Percentiles rank a stretch among this genome's conserved stretches.
Evolutionary conservation across 2,888 invertebrate species (phyloP).

Genomic region (Ichneumoninae sp.): DNA sequence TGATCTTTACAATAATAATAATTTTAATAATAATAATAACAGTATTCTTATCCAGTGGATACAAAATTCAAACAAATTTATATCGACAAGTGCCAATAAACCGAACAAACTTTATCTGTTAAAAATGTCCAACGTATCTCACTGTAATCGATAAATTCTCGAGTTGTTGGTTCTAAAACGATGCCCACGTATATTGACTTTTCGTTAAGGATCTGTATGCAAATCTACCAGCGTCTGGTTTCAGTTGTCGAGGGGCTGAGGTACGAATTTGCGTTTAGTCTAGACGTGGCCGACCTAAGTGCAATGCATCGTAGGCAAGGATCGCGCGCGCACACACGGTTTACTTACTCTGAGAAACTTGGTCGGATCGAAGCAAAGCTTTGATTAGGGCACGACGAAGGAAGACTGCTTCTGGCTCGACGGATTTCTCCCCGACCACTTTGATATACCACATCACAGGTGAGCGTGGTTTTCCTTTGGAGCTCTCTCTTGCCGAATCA

Average conservation of each 20-base stretch:
- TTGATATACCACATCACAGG: constrained; percentile 74
- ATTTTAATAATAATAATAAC: neutral
- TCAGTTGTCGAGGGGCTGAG: constrained; percentile 7
- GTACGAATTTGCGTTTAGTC: constrained; percentile 16
- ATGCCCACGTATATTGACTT: constrained; percentile 2
- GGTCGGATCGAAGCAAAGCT: constrained; percentile 31
- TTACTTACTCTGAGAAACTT: constrained; percentile 54
- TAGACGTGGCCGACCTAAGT: neutral
- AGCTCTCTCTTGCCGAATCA: neutral
- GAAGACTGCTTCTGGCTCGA: neutral
- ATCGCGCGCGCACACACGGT: neutral
- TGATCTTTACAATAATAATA: neutral
- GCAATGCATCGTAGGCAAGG: neutral
- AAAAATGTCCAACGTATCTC: neutral
- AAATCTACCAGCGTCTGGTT: neutral
- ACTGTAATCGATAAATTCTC: neutral
- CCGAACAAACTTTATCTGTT: constrained; percentile 2
- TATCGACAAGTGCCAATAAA: constrained; percentile 19
- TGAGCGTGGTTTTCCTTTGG: constrained; percentile 21
- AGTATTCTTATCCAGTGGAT: neutral
- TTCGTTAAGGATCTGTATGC: constrained; percentile 6
- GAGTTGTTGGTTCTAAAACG: neutral
- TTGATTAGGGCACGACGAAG: constrained; percentile 48
- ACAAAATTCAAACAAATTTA: neutral
- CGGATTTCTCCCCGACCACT: constrained; percentile 34